A percentile compares a stretch with the other conserved stretches of the same genome.
Evolutionary conservation across 1,140 invertebrate genomes (phyloP).

Genomic region (Pseudomyrmex dendroicus): DNA sequence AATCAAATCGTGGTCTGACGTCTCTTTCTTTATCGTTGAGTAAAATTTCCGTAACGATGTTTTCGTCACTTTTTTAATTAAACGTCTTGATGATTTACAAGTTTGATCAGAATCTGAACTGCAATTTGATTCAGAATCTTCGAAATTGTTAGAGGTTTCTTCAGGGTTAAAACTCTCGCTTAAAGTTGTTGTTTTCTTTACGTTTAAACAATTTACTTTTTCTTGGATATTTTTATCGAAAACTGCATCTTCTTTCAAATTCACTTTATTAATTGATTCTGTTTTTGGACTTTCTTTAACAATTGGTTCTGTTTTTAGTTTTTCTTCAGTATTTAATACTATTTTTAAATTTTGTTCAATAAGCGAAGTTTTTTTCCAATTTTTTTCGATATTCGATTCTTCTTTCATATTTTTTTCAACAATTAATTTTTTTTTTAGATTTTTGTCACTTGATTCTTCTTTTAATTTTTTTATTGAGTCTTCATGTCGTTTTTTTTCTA

Average conservation of each 20-base stretch:
- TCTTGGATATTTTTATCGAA: neutral
- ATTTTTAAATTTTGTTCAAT: neutral
- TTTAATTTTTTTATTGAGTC: neutral
- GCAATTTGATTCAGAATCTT: conserved; percentile 71
- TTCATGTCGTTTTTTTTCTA: neutral
- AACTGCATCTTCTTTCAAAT: neutral
- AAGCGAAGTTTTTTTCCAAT: neutral
- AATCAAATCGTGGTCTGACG: conserved; percentile 69
- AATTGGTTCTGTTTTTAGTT: neutral
- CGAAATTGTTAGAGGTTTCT: conserved; percentile 54
- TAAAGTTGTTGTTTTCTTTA: neutral
- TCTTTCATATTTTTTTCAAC: neutral
- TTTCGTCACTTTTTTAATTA: neutral
- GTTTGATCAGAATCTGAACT: conserved; percentile 1
- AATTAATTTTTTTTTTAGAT: neutral
- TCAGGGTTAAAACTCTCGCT: conserved; percentile 15
- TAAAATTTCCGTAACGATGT: conserved; percentile 47
- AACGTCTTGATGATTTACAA: neutral
- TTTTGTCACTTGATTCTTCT: conserved; percentile 5
- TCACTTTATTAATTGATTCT: conserved; percentile 4
- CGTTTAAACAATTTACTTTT: neutral
- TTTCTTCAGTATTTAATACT: conserved; percentile 5
- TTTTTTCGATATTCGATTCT: neutral
- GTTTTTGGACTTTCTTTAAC: neutral
- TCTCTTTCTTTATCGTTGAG: conserved; percentile 42